Conservation (phyloP, 2,888 invertebrate genomes). For the Thymelicus sylvestris region DNA sequence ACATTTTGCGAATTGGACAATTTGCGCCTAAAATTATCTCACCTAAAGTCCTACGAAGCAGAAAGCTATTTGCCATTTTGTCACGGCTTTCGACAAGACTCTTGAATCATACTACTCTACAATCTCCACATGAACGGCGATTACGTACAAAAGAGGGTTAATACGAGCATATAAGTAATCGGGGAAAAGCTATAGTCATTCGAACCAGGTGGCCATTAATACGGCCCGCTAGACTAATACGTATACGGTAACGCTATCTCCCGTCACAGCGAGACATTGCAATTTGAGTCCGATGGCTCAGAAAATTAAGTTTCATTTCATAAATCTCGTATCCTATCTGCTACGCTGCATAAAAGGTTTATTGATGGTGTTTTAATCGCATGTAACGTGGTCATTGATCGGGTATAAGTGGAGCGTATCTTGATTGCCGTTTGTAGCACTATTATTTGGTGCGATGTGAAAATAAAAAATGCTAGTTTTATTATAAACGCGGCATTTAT, state of each 20-base stretch:
- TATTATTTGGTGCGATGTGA: background rate
- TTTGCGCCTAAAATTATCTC: no score
- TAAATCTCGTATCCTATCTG: constrained; percentile 5
- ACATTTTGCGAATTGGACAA: no score
- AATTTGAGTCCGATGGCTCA: constrained; percentile 43
- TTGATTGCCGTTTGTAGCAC: constrained; percentile 8
- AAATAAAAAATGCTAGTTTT: background rate
- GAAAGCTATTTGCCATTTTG: no score
- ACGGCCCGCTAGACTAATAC: constrained; percentile 28
- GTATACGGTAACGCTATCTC: constrained; percentile 26
- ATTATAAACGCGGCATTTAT: no score
- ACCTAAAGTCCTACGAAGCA: no score
- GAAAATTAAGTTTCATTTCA: constrained; percentile 46
- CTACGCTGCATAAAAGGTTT: constrained; percentile 23
- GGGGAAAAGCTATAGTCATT: constrained; percentile 20
- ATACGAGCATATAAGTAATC: constrained; percentile 16
- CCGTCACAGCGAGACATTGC: constrained; percentile 30
- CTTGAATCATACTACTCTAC: background rate
- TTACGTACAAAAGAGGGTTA: constrained; percentile 19
- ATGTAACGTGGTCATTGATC: constrained; percentile 24
- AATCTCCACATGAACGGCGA: background rate
- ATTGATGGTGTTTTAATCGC: constrained; percentile 32
- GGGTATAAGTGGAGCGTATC: constrained; percentile 29
- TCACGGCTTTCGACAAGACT: no score
- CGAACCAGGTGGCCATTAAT: constrained; percentile 21